Conservation (phyloP, 2,113 vertebrate genomes). For the Collichthys lucidus region DNA sequence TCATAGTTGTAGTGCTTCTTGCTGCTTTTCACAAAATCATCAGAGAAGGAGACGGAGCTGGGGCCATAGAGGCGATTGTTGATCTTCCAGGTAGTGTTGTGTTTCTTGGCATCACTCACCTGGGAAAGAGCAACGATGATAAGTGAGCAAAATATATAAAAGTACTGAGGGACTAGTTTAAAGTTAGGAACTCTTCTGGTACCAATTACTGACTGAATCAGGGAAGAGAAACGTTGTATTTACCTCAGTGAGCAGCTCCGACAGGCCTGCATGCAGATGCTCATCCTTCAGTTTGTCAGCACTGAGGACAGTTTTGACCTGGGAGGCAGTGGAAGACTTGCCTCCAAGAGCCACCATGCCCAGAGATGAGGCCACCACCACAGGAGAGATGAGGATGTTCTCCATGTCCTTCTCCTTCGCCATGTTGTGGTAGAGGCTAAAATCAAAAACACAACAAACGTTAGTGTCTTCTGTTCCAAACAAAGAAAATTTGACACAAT, state of each 20-base stretch:
- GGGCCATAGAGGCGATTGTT: constrained; percentile 94
- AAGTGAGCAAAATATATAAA: background rate
- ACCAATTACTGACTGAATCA: too few relatives aligned
- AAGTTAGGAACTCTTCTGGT: background rate
- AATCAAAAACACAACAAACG: background rate
- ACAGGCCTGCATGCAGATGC: constrained; percentile 89
- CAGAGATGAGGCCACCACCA: constrained; percentile 95
- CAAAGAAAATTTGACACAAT: background rate
- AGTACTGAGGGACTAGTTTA: background rate
- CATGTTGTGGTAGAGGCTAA: constrained; percentile 92
- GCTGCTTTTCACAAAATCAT: constrained; percentile 94
- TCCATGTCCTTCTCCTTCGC: constrained; percentile 92
- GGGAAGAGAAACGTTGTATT: background rate
- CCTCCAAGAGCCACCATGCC: constrained; percentile 93
- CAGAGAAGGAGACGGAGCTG: constrained; percentile 91
- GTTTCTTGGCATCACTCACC: constrained; percentile 88
- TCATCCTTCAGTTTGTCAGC: constrained; percentile 91
- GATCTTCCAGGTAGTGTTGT: constrained; percentile 97
- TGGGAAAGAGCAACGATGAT: background rate
- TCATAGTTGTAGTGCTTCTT: constrained; percentile 97
- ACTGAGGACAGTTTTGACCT: constrained; percentile 92
- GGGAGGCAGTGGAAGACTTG: constrained; percentile 90
- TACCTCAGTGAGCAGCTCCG: constrained; percentile 92
- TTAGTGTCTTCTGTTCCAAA: background rate
- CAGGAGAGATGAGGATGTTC: constrained; percentile 95